Base-by-base conservation (phyloP, 1,140 invertebrate genomes). In the Rhagoletis pomonella region DNA sequence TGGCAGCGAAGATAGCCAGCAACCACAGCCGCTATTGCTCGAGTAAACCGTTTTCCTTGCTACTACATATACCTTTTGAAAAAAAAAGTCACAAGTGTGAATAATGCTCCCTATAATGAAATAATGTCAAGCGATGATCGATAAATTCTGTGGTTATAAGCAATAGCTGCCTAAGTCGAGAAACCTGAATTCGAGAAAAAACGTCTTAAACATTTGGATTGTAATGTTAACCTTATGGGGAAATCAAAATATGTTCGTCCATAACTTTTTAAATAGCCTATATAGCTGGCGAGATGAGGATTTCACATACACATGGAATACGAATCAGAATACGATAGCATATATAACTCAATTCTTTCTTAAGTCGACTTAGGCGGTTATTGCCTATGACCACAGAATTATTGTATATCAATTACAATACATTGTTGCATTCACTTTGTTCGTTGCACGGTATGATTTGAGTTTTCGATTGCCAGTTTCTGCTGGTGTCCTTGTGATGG, bases 101-200 rank as follows among this genome's bases (percentile, higher is more conserved):
- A 81, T 81, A 77, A 55, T 81, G 1, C 9, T 19, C 73, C 73
- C 14, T 81, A 81, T 81, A 81, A 81, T 81, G 73, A 81, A 81
- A 81, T n/a, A 17, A 81, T 81, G 73, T 81, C 73, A 81, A 81
- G 73, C 73, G 47, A 55, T 81, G 17, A 81, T 81, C 73, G 47
- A 81, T 81, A 81, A 81, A 81, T 50, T 81, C 29, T 29, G 0
- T 1, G 29, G 29, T 29, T 1, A 29, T 29, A 29, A 29, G 29
- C 29, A 29, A 29, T 29, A 29, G 29, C 29, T 29, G 29, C 29
- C 29, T 29, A 29, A 29, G 29, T 29, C 29, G 29, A 29, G 29
- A 29, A 29, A 29, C 29, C 29, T 29, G 29, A 29, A 29, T 29
- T 29, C 29, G 29, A 29, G 29, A 29, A 29, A 29, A 29, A 29